Base-by-base conservation (phyloP, 2,888 invertebrate species). In the Axea sp. region DNA sequence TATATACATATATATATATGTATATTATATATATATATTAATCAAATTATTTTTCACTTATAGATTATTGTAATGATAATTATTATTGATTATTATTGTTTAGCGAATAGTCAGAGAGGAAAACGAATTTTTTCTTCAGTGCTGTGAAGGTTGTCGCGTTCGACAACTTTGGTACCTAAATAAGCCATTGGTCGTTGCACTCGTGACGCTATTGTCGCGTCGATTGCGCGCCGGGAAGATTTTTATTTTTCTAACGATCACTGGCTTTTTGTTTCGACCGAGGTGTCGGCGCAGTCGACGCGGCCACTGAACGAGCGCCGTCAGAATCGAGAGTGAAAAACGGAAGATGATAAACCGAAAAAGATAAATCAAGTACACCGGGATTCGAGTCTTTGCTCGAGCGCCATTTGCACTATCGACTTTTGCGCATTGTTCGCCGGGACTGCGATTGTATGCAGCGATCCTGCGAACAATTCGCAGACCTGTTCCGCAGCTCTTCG, bases 21-120 rank as follows among this genome's bases (percentile, higher is more conserved):
- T n/a, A n/a, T n/a, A n/a, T n/a, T n/a, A n/a, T n/a, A 41, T 45
- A 37, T 65, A 41, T 65, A 45, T 73, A 81, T 80, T 78, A 80
- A 83, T 76, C 80, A 78, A 84, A 83, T 84, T 84, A 85, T 86
- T 86, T 86, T 86, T 86, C 84, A 86, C 81, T 83, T 83, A 83
- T 83, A 85, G 83, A 83, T 82, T 83, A 84, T 84, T 80, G 80
- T 82, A 75, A 77, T 71, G 74, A 67, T 77, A 45, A 76, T 76
- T 72, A 75, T 71, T 67, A 77, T 76, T 73, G 75, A 77, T 76
- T 68, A 79, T 81, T 78, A 80, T 81, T 83, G 79, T 85, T 85
- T 83, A 84, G 82, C 80, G 78, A 78, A 82, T 86, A 84, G 83
- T 83, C 79, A 77, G 78, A 79, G 85, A 84, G 39, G 28, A 45